Evolutionary conservation across 2,888 invertebrate species (phyloP), one percentile per base, ranked within the genome.

Genomic region (Dasysyrphus tricinctus): DNA sequence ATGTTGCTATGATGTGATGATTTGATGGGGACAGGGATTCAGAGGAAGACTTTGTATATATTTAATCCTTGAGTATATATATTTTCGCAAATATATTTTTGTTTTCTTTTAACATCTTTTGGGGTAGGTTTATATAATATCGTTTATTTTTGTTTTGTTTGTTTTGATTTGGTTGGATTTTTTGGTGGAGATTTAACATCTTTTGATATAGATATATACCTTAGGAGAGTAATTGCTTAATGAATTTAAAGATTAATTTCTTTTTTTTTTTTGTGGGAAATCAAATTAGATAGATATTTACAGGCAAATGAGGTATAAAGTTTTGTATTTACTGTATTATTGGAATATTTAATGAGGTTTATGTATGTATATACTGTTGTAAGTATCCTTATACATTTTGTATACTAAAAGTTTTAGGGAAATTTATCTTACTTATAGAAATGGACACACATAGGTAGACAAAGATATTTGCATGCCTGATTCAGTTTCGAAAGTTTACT

Each of bases 61-160:
- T 63, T 65, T 80, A 57, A 80, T 75, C 59, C 56, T 69, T 78
- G 16, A 24, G 24, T 3, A 24, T 76, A 57, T 49, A 9, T 3
- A 51, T 32, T 76, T 44, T 63, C 16, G 19, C 5, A 59, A 37
- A 57, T 34, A 16, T 47, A 16, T 16, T 19, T 16, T 72, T 51
- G 65, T n/a, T 19, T 65, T 57, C 42, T 19, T 69, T 57, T 47
- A 19, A 57, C 51, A 44, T 42, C 11, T 42, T 77, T 80, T 81
- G 81, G 81, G 78, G 81, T 78, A 86, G 82, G 78, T 61, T 86
- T 76, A 49, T 74, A 14, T n/a, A 39, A 44, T 73, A n/a, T 51
- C 19, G 39, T 39, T 37, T 24, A 24, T 24, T 24, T 24, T 24
- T 24, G 24, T 24, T 24, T 24, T 59, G 12, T 32, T 65, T 65